A percentile compares a stretch with the other conserved stretches of the same genome.
phyloP scores from a whole-genome alignment of 2,888 invertebrate genomes.

The Dorcus hopei region DNA sequence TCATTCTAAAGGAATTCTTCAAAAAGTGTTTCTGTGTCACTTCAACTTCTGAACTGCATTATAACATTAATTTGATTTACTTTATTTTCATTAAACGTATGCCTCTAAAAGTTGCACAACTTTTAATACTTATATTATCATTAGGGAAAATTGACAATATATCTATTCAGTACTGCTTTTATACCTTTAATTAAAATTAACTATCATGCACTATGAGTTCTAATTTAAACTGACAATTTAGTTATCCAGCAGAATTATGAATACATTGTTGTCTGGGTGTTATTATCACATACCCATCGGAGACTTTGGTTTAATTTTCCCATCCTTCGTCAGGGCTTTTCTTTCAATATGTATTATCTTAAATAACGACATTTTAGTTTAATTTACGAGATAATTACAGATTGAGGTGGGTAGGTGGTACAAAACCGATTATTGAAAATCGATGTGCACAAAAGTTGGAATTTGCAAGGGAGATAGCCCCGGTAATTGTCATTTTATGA shows the following conservation, averaged over 20 bases:
- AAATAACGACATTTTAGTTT: neutral
- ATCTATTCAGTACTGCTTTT: constrained; percentile 16
- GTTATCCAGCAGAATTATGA: constrained; percentile 4
- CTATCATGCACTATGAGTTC: constrained; percentile 6
- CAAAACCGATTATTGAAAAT: constrained; percentile 1
- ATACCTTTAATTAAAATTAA: constrained; percentile 19
- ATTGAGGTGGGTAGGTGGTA: neutral
- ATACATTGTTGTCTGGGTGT: neutral
- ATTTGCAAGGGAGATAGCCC: neutral
- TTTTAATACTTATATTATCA: constrained; percentile 19
- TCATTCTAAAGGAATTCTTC: too few species aligned
- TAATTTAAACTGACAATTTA: constrained; percentile 15
- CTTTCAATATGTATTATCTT: too few species aligned
- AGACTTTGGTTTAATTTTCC: too few species aligned
- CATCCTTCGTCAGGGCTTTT: too few species aligned
- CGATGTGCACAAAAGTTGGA: neutral
- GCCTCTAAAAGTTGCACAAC: neutral
- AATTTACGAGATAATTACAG: neutral
- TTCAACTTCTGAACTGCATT: too few species aligned
- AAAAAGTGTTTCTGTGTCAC: too few species aligned
- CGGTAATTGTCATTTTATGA: constrained; percentile 2
- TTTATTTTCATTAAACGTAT: neutral
- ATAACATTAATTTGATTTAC: too few species aligned
- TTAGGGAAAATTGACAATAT: constrained; percentile 25
- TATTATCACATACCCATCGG: too few species aligned